Base-by-base conservation (phyloP, 1,140 invertebrate species). In the Aphaenogaster rudis region DNA sequence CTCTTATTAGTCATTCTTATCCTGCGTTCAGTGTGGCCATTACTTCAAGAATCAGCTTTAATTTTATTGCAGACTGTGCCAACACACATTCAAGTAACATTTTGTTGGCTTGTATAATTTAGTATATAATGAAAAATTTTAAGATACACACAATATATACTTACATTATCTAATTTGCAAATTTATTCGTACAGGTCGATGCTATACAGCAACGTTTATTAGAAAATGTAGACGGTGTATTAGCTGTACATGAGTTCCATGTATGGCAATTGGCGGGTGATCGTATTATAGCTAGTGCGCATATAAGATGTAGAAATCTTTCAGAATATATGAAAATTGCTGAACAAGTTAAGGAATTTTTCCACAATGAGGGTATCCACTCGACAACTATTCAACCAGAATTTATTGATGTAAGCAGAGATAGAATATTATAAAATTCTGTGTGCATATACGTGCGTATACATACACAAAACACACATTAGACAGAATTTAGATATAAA, bases 361-460 rank as follows among this genome's bases (percentile, higher is more conserved):
- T 99, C 94, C 98, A 98, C 92, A 98, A 98, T 94, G 98, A 99
- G 95, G 98, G 98, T 28, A 98, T 98, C 91, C 97, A 98, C 94
- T 98, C 98, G 4, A 99, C 98, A 2, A 99, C 98, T 1, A 99
- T 99, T 94, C 98, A 99, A 93, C 98, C 98, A 0, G 98, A 99
- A 96, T 99, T 99, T 93, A 97, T 98, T 57, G 95, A 95, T 72
- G 94, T 95, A 90, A 92, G 87, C 69, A 69, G 64, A 85, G 0
- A 74, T 57, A 59, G 17, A 59, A 15, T 8, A 45, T 8, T 36
- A 8, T 57, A 45, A 45, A 33, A 59, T 1, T 8, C 2, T 33
- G 2, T 13, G 3, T 28, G 1, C 36, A 28, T 28, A 28, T 28
- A 28, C 28, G 28, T 28, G 28, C 28, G 28, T 28, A 28, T 28